Evolutionary conservation across 2,113 vertebrate genomes (phyloP), one percentile per base, ranked within the genome.

Genomic region (Seriola quinqueradiata): DNA sequence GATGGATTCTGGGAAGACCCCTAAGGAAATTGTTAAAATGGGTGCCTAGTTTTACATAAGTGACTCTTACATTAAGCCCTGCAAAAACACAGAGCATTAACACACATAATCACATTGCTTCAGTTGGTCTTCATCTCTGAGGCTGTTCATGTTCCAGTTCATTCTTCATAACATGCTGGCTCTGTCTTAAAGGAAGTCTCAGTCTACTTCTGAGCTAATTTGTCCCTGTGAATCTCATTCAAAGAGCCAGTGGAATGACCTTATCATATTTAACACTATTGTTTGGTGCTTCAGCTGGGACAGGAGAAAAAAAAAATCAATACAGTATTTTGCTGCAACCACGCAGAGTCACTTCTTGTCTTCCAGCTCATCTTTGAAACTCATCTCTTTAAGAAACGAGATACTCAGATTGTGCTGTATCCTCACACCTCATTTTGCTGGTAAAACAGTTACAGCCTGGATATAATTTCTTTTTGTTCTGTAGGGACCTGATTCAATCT

Each of bases 1-100:
- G 46, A 32, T 73, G 82, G 61, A 61, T 55, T 79, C 79, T 75
- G 52, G 60, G 54, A 88, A 86, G 50, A 16, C 34, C 70, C 71
- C 66, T 36, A 6, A 44, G 73, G 61, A 58, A 63, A 60, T 54
- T 19, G 17, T 48, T 69, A 40, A 58, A 81, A 77, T n/a, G 14
- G 73, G 52, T 34, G 54, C 57, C 34, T 57, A 8, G 10, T 63
- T 81, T 48, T 48, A 42, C 36, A 64, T 79, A 76, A 78, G 48
- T 58, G 59, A 66, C 44, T 66, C 46, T 68, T 70, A 61, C n/a
- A 42, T 52, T 19, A 4, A 55, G 7, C 23, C 19, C 9, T 19
- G 11, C 32, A 82, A 79, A 81, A 36, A 58, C 42, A 70, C 52
- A 54, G 19, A 14, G 28, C 36, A 34, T 80, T 42, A 64, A 75